Percentiles rank a stretch among this genome's conserved stretches.
These are phyloP conservation scores for Lithophane leautieri DNA, from an alignment of 2,888 invertebrate species.

Conservation along the genomic window DNA sequence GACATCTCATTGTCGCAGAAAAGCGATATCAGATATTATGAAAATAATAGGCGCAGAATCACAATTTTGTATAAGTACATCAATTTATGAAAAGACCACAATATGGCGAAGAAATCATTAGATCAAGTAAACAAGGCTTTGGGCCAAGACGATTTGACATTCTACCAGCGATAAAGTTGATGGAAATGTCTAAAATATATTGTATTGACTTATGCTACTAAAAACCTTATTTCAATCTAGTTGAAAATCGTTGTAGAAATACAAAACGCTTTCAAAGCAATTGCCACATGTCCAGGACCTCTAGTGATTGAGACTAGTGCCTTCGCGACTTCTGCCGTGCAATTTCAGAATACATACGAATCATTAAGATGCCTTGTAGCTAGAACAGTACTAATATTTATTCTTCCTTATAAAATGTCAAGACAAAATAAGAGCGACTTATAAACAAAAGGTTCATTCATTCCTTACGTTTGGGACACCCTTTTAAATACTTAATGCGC, in stretches of 20 bases:
- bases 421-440: conserved; percentile 15
- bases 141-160: background rate
- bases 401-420: conserved; percentile 11
- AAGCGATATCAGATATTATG: background rate
- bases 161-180: background rate
- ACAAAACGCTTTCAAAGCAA: background rate
- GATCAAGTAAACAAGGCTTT: background rate
- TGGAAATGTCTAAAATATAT: background rate
- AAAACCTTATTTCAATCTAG: no score
- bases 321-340: background rate
- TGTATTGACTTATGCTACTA: background rate
- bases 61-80: background rate
- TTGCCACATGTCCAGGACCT: background rate
- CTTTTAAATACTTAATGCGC: conserved; percentile 62
- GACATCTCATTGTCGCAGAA: background rate
- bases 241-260: no score
- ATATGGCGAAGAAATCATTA: background rate
- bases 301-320: background rate
- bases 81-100: background rate
- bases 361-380: background rate
- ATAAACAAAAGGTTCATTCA: conserved; percentile 38
- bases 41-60: conserved; percentile 9
- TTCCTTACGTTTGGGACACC: conserved; percentile 53
- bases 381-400: conserved; percentile 3
- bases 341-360: background rate